A percentile compares a stretch with the other conserved stretches of the same genome.
Evolutionary conservation across 2,888 invertebrate genomes (phyloP).

Genomic region (Hirtodrosophila cameraria): DNA sequence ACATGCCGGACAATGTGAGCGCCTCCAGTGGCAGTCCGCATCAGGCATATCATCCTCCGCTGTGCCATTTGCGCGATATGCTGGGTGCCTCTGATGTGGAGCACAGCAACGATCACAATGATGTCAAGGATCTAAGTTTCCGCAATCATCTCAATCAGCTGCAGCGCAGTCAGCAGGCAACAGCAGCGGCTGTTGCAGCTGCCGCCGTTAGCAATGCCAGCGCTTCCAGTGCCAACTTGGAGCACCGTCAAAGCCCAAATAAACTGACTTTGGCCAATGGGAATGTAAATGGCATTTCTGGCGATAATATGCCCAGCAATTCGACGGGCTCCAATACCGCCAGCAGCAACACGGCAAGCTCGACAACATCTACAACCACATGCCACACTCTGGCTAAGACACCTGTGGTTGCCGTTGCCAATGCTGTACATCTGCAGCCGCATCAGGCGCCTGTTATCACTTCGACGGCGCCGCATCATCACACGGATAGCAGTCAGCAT

Average conservation of each 20-base stretch:
- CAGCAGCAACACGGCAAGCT: constrained; percentile 65
- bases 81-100: constrained; percentile 82
- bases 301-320: constrained; percentile 46
- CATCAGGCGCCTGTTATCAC: constrained; percentile 84
- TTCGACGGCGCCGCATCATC: constrained; percentile 83
- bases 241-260: constrained; percentile 25
- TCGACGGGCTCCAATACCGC: constrained; percentile 40
- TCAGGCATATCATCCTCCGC: constrained; percentile 82
- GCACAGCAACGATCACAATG: constrained; percentile 84
- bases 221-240: constrained; percentile 38
- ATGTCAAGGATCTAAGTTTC: constrained; percentile 84
- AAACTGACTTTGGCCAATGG: constrained; percentile 47
- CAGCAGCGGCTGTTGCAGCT: constrained; percentile 59
- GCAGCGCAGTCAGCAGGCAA: constrained; percentile 70
- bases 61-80: constrained; percentile 84
- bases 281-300: constrained; percentile 18
- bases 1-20: constrained; percentile 85
- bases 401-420: constrained; percentile 47
- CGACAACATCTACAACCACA: constrained; percentile 53
- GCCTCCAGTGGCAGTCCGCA: constrained; percentile 86
- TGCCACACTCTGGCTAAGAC: constrained; percentile 46
- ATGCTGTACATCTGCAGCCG: constrained; percentile 76
- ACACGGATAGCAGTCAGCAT: constrained; percentile 83
- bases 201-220: constrained; percentile 52
- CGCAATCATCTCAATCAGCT: constrained; percentile 82